Base-by-base conservation (phyloP, 1,140 invertebrate species). In the Holcopasites calliopsidis region DNA sequence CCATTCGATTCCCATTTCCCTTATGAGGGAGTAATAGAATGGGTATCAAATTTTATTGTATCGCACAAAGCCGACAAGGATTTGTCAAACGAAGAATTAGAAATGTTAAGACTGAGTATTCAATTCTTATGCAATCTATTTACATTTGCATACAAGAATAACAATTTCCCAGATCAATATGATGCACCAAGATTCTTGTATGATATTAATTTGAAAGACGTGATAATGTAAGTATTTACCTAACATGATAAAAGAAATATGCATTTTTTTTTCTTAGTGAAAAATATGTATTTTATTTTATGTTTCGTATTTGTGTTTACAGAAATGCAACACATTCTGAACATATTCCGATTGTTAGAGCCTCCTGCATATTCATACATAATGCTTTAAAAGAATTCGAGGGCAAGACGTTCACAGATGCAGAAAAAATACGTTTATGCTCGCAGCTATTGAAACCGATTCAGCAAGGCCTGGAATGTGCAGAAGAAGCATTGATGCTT, bases 121-220 rank as follows among this genome's bases (percentile, higher is more conserved):
- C 83, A 87, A 38, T 90, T 90, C 69, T 76, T 90, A 33, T 88
- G 87, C 28, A 90, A 90, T 86, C 77, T 89, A 23, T 78, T 84
- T 49, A 82, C 85, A 13, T 85, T 84, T 69, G 80, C 77, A 6
- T 84, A 65, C 64, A 61, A 80, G 23, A 66, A 77, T 68, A 55
- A 11, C 13, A 66, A 7, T 28, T 65, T 26, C n/a, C 21, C 42
- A n/a, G 68, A 80, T 18, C 28, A 64, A 5, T 21, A 77, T 26
- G 42, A 79, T 23, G 40, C 77, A 42, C 52, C 69, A n/a, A 57
- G 49, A 33, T 80, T 23, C 66, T 70, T 88, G 55, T 61, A 74
- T 18, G 42, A 76, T 47, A 26, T 66, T 28, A 71, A 76, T 18
- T 86, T 90, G 3, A 87, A 84, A 60, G 68, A 75, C 54, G 55